These are phyloP conservation scores for Drosophila yakuba DNA, from an alignment of 1,140 invertebrate genomes.

Conservation along the genomic window DNA sequence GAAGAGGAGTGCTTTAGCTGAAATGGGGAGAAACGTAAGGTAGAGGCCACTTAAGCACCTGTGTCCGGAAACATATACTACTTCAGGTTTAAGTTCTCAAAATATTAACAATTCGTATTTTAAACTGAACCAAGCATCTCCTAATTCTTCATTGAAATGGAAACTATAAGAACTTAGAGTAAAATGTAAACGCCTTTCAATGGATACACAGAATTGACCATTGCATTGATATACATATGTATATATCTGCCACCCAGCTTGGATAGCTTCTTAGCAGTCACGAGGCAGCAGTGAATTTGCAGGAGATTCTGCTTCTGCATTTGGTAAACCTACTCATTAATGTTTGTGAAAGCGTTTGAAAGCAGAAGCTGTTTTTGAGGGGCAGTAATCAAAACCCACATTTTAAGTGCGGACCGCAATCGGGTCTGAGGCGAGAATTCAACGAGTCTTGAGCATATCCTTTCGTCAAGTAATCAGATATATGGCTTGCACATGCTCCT, in stretches of 20 bases:
- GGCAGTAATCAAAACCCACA: slow-evolving; percentile 19
- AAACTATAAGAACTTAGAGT: too few relatives aligned
- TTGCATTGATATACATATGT: too few relatives aligned
- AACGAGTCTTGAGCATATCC: slow-evolving; percentile 62
- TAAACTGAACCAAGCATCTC: too few relatives aligned
- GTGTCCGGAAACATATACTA: not conserved
- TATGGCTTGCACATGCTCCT: slow-evolving; percentile 59
- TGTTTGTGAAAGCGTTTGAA: not conserved
- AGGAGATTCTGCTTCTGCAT: not conserved
- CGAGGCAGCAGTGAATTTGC: not conserved
- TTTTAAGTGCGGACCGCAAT: slow-evolving; percentile 13
- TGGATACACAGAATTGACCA: too few relatives aligned
- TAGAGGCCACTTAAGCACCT: slow-evolving; percentile 8
- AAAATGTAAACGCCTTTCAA: too few relatives aligned
- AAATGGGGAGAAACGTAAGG: not conserved
- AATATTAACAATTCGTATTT: too few relatives aligned
- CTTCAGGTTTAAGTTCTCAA: too few relatives aligned
- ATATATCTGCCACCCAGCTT: not conserved
- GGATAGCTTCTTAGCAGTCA: too few relatives aligned
- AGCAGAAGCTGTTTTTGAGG: slow-evolving; percentile 4
- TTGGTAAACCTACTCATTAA: slow-evolving; percentile 5
- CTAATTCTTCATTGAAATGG: too few relatives aligned
- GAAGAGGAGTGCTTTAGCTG: slow-evolving; percentile 8
- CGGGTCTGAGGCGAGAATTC: not conserved
- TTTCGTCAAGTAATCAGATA: slow-evolving; percentile 75